Conservation (phyloP, 2,797 vertebrate species). For the Gymnodraco acuticeps region DNA sequence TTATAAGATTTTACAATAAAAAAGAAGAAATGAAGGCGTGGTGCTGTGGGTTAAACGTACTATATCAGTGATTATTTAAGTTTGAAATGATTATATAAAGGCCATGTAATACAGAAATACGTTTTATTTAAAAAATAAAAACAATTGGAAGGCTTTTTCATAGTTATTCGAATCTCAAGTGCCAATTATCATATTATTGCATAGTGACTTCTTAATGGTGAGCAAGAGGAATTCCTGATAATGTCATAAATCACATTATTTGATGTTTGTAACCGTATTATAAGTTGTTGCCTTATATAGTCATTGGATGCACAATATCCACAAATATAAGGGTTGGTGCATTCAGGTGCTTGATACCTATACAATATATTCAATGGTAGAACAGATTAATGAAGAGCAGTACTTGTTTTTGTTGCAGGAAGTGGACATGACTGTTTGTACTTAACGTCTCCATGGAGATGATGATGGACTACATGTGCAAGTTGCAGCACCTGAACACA, state of each 20-base stretch:
- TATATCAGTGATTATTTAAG: neutral
- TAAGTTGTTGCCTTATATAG: neutral
- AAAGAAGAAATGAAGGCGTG: neutral
- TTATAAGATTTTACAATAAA: constrained; percentile 1
- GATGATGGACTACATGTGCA: constrained; percentile 26
- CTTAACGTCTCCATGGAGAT: constrained; percentile 57
- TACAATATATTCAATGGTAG: neutral
- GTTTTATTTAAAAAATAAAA: too few species aligned
- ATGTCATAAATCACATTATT: neutral
- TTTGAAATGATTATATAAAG: neutral
- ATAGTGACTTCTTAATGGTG: neutral
- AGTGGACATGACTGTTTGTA: constrained; percentile 10
- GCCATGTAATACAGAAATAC: neutral
- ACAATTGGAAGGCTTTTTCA: too few species aligned
- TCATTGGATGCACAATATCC: neutral
- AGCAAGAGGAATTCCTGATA: neutral
- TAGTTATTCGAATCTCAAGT: too few species aligned
- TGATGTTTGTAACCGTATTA: neutral
- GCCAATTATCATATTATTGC: neutral
- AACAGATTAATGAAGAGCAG: neutral
- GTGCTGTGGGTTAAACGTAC: neutral
- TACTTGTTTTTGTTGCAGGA: constrained; percentile 11
- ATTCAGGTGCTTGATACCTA: constrained; percentile 22
- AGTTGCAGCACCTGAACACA: constrained; percentile 34
- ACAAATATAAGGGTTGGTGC: neutral